Conservation (phyloP, 2,113 vertebrate species). For the Gnathonemus echidnorhynchus region DNA sequence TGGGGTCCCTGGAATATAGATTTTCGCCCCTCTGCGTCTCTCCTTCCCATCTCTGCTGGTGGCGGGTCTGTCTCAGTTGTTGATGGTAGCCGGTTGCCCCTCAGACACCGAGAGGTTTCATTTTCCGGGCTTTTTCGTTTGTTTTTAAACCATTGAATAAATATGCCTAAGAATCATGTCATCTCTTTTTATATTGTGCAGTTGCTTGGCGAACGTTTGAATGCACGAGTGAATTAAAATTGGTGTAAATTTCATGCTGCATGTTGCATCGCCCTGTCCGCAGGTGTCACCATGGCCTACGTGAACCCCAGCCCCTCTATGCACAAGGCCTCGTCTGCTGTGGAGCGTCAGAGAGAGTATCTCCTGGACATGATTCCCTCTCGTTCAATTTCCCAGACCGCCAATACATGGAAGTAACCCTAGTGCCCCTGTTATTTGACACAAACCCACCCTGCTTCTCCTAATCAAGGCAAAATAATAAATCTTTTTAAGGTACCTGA, state of each 20-base stretch:
- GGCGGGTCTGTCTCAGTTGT: background rate
- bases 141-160: background rate
- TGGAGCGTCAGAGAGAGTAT: conserved; percentile 92
- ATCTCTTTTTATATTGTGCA: background rate
- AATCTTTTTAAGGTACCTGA: conserved; percentile 3
- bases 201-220: background rate
- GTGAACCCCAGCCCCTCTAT: conserved; percentile 80
- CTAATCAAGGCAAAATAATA: conserved; percentile 4
- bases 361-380: conserved; percentile 97
- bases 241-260: background rate
- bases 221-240: background rate
- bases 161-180: background rate
- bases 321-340: conserved; percentile 75
- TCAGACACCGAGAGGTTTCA: background rate
- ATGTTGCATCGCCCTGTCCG: conserved; percentile 9
- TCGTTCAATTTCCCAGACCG: conserved; percentile 84
- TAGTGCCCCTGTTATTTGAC: conserved; percentile 8
- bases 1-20: background rate
- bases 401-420: conserved; percentile 88
- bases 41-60: background rate
- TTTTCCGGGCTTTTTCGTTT: background rate
- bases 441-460: background rate
- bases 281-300: conserved; percentile 85
- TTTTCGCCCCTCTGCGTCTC: background rate
- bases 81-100: background rate